phyloP scores from a whole-genome alignment of 2,113 vertebrate species.

The Hypanus sabinus region DNA sequence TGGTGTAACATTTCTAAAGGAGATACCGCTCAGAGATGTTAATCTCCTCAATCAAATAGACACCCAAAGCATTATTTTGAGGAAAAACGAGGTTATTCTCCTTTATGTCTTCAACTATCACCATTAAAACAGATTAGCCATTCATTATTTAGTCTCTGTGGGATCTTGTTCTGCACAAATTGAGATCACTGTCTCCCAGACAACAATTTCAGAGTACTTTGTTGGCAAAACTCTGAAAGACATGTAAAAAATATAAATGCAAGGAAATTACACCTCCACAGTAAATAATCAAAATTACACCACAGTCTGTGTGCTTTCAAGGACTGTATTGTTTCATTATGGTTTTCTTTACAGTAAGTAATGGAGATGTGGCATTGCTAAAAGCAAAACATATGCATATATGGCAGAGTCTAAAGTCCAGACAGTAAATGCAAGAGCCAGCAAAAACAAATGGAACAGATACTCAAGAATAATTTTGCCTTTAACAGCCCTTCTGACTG shows the following conservation, averaged over 20 bases:
- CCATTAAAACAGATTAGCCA: neutral
- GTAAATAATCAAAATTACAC: neutral
- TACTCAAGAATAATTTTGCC: neutral
- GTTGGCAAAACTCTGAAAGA: neutral
- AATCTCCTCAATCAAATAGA: neutral
- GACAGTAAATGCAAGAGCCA: neutral
- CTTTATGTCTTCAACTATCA: neutral
- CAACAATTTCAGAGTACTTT: neutral
- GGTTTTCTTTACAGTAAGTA: neutral
- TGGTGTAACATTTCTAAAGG: neutral
- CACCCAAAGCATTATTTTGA: neutral
- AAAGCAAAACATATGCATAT: constrained; percentile 6
- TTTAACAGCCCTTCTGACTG: neutral
- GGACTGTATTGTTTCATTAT: neutral
- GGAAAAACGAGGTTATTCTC: neutral
- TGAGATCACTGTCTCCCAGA: neutral
- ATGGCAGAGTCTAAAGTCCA: neutral
- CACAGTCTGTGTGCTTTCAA: neutral
- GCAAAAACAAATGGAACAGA: constrained; percentile 11
- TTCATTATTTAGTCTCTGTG: neutral
- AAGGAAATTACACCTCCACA: neutral
- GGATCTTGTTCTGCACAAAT: neutral
- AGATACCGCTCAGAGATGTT: neutral
- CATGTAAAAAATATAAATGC: neutral
- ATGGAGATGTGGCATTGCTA: neutral